phyloP scores from a whole-genome alignment of 2,888 invertebrate genomes.

The Parnassius orleans region DNA sequence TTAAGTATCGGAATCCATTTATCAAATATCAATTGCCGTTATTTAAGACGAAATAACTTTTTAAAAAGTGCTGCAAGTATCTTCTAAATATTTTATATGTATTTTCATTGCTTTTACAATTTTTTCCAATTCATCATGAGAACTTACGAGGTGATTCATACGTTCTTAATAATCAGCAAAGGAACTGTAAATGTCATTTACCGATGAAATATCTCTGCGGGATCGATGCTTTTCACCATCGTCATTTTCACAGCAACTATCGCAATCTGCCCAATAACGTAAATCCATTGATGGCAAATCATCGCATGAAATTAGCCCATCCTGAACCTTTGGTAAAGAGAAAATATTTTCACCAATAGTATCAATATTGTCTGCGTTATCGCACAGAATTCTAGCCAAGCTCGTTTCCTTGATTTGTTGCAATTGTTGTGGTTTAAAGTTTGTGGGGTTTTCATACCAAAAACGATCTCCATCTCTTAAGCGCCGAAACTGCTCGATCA shows the following conservation, averaged over 20 bases:
- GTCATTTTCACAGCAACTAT: conserved; percentile 73
- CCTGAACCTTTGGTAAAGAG: conserved; percentile 83
- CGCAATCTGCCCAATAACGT: conserved; percentile 90
- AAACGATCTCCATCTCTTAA: conserved; percentile 96
- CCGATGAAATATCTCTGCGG: conserved; percentile 38
- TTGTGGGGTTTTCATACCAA: conserved; percentile 95
- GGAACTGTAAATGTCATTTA: conserved; percentile 23
- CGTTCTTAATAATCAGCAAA: conserved; percentile 41
- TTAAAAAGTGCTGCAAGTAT: conserved; percentile 52
- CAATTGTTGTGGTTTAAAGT: conserved; percentile 92
- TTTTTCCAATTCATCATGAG: conserved; percentile 43
- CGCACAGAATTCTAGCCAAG: conserved; percentile 92
- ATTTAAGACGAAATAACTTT: conserved; percentile 21
- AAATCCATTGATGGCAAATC: conserved; percentile 87
- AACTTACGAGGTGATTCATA: conserved; percentile 46
- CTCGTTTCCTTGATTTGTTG: conserved; percentile 91
- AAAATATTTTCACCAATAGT: conserved; percentile 91
- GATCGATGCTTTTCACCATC: conserved; percentile 43
- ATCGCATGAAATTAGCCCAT: conserved; percentile 84
- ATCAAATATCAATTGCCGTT: neutral
- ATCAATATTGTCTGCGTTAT: conserved; percentile 95
- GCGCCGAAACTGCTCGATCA: conserved; percentile 96
- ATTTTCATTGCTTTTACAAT: conserved; percentile 48
- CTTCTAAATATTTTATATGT: conserved; percentile 53
- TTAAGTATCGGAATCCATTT: neutral